Evolutionary conservation across 2,113 vertebrate genomes (phyloP), one percentile per base, ranked within the genome.

Genomic region (Oryzias javanicus): DNA sequence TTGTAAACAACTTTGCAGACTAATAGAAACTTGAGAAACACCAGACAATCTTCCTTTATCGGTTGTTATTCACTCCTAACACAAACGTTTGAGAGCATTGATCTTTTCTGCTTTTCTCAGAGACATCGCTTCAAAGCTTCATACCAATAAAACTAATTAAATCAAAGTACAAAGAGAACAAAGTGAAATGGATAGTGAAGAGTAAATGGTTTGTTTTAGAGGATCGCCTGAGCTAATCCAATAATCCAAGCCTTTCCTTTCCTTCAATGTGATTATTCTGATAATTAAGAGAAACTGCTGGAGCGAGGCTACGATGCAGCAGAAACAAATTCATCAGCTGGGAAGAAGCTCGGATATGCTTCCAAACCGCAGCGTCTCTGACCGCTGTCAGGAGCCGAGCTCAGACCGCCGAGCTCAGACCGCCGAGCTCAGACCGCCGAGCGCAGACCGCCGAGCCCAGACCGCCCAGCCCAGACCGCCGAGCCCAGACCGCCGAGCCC

Each of bases 201-300:
- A 63, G 48, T 49, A 75, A 70, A 67, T 16, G 76, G 66, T 46
- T 59, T 50, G 56, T 44, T 57, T 66, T 63, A 0, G 58, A 79
- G 70, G 72, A 84, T 78, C 75, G 51, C 64, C 76, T 62, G 66
- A 1, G 67, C 58, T 89, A 89, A 89, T 91, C 82, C 85, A 87
- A 88, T 89, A 83, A 84, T 66, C 27, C 69, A 61, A 78, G 80
- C 76, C 61, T 78, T 65, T 76, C 69, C 62, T 72, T 79, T 70
- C 70, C 76, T 72, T 74, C 74, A 79, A 89, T 90, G 80, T 80
- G 81, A 90, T 91, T 90, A 87, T 82, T 85, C 60, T 67, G 78
- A 87, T 83, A 84, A 91, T 91, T 86, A 88, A 89, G 86, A 86
- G 83, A 82, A 89, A 88, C 85, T 76, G 70, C 70, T 82, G 60